Evolutionary conservation across 2,888 invertebrate genomes (phyloP), one percentile per base, ranked within the genome.

Genomic region (Diachrysia chrysitis): DNA sequence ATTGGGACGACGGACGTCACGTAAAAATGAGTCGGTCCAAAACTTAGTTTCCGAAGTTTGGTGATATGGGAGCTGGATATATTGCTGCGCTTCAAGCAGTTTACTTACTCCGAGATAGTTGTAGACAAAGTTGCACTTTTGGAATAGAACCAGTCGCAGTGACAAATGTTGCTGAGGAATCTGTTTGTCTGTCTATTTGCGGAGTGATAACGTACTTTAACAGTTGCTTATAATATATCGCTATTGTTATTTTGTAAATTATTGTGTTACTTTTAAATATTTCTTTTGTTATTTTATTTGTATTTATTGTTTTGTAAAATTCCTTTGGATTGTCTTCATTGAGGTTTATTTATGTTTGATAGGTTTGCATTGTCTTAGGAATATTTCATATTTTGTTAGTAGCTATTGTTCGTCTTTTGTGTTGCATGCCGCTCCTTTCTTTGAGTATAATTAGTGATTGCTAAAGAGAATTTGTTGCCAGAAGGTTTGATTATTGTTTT

Each of bases 81-180:
- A 91, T 90, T 76, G 87, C 79, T 89, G 86, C 85, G 85, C 85
- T 87, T 85, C 83, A 81, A 89, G 86, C 85, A 90, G 87, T 90
- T 90, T 84, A 87, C 85, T 87, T 86, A 84, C 86, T 76, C 81
- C 76, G 78, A 88, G 87, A 88, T 87, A 88, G 86, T 82, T 79
- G 81, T 70, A 85, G 85, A 92, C 93, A 90, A 93, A 93, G 92
- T 94, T 93, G 90, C 91, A 87, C 85, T 89, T 87, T 89, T 82
- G 83, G 79, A 82, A 85, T 76, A 68, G 62, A 72, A 79, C 84
- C 80, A 85, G 82, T 85, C 80, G 76, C 84, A 80, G 86, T 90
- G 89, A 90, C 89, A 89, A 92, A 93, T 91, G 89, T 89, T 83
- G 82, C 84, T 81, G 83, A 83, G 81, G 84, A 86, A 86, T 89